phyloP scores from a whole-genome alignment of 92 coral and sea anemone genomes.

The Montipora capitata region DNA sequence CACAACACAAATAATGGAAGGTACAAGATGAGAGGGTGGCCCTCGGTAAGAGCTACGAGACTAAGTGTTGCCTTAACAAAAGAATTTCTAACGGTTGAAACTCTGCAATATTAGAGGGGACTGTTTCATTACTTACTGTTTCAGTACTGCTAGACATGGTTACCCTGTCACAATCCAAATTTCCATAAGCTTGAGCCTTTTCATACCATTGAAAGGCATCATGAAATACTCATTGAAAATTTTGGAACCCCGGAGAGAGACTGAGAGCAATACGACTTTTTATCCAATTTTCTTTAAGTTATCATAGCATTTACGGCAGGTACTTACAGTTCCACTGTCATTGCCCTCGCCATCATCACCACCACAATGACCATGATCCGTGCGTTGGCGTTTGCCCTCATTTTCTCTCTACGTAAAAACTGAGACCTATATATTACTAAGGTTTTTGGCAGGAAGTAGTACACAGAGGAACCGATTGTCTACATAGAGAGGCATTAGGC shows the following conservation, averaged over 20 bases:
- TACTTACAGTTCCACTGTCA: background rate
- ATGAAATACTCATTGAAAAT: background rate
- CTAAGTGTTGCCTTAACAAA: background rate
- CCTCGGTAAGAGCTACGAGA: background rate
- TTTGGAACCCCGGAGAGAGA: background rate
- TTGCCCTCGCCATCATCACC: too few relatives aligned
- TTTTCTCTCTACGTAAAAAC: too few relatives aligned
- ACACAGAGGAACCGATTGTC: too few relatives aligned
- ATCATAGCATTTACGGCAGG: background rate
- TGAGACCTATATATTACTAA: too few relatives aligned
- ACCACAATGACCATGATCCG: too few relatives aligned
- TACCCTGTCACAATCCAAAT: background rate
- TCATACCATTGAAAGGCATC: background rate
- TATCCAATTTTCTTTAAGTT: background rate
- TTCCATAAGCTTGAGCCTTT: background rate
- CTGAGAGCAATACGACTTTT: background rate
- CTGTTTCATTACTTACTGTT: background rate
- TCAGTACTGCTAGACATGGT: background rate
- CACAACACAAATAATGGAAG: background rate
- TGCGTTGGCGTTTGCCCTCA: too few relatives aligned
- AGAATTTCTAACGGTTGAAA: background rate
- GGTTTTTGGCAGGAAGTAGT: too few relatives aligned
- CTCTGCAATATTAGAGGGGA: background rate
- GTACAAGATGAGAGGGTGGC: too few relatives aligned
- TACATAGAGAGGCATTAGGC: too few relatives aligned